These are phyloP conservation scores for Turritopsis dohrnii DNA, from an alignment of 30 jellyfish, hydroid and myxozoan species.

Conservation along the genomic window DNA sequence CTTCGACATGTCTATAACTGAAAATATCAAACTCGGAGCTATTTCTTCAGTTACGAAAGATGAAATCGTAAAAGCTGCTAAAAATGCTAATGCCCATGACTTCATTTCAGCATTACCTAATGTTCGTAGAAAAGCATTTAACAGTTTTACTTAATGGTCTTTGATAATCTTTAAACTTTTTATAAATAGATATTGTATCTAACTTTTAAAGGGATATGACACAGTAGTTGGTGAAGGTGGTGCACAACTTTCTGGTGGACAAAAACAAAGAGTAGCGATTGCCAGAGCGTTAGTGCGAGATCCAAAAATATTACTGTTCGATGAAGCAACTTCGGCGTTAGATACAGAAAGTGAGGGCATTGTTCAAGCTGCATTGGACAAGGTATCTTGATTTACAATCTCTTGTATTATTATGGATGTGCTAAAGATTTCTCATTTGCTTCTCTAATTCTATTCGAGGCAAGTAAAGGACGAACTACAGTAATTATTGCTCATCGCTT, in stretches of 20 bases:
- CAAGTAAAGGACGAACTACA: slow-evolving; percentile 97
- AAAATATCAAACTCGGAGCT: slow-evolving; percentile 79
- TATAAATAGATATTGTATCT: neutral
- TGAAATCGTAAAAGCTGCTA: slow-evolving; percentile 77
- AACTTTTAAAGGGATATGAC: slow-evolving; percentile 53
- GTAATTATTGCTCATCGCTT: slow-evolving; percentile 93
- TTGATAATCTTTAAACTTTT: neutral
- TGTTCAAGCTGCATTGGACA: slow-evolving; percentile 96
- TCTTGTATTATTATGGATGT: neutral
- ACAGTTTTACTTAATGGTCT: neutral
- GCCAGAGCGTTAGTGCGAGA: slow-evolving; percentile 93
- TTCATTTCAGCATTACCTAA: slow-evolving; percentile 70
- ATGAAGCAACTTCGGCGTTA: slow-evolving; percentile 98
- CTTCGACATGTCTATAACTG: slow-evolving; percentile 76
- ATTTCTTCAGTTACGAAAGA: slow-evolving; percentile 41
- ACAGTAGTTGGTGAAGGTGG: slow-evolving; percentile 99
- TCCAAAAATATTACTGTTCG: slow-evolving; percentile 87
- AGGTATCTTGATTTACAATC: slow-evolving; percentile 41
- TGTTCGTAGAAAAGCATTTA: slow-evolving; percentile 20
- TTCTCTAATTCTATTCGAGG: slow-evolving; percentile 35
- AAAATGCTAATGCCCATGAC: slow-evolving; percentile 84
- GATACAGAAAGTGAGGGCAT: slow-evolving; percentile 96
- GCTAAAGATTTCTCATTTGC: neutral
- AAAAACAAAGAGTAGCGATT: slow-evolving; percentile 91
- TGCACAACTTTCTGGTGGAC: slow-evolving; percentile 98